Base-by-base conservation (phyloP, 2,797 vertebrate genomes). In the Tenualosa thibaudeaui region DNA sequence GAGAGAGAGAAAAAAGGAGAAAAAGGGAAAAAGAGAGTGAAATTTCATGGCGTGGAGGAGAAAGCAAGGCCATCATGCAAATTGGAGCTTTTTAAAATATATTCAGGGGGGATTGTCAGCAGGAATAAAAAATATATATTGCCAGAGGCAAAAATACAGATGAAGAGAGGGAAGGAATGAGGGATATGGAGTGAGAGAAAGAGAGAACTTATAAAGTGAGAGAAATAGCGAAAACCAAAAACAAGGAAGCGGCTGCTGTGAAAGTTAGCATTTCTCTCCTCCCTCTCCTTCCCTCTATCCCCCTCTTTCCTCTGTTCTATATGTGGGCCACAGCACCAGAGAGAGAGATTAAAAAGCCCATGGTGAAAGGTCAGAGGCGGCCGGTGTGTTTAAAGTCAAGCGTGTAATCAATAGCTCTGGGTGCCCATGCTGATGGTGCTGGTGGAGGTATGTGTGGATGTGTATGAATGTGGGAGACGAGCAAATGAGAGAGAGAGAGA, bases 311-410 rank as follows among this genome's bases (percentile, higher is more conserved):
- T 62, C 6, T 62, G 22, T 24, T 62, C 7, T 62, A 22, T 54
- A 19, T 15, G 53, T 17, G 17, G 50, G 50, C 50, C 50, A 51
- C 4, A 8, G 46, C 4, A 7, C 50, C 10, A 12, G 50, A 12
- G 26, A 58, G 24, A 19, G 68, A 40, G 50, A 56, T 54, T 81
- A 58, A 84, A 68, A 68, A 17, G 24, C 15, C 7, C 17, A 10
- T 6, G 8, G 26, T 13, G 40, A 43, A 84, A 84, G 83, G 83
- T 84, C 83, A 84, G 17, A 53, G 75, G 83, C 12, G 83, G 22
- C 7, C 17, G 65, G 15, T 53, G 12, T 75, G 83, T 75, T 51
- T 83, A 83, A 71, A 83, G 83, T 83, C 83, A 83, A 71, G 62
- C 10, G 65, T 75, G 83, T 24, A 84, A 84, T 84, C 83, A 65